Evolutionary conservation across 2,113 vertebrate species (phyloP).

Genomic region (Chlamydotis undulata): DNA sequence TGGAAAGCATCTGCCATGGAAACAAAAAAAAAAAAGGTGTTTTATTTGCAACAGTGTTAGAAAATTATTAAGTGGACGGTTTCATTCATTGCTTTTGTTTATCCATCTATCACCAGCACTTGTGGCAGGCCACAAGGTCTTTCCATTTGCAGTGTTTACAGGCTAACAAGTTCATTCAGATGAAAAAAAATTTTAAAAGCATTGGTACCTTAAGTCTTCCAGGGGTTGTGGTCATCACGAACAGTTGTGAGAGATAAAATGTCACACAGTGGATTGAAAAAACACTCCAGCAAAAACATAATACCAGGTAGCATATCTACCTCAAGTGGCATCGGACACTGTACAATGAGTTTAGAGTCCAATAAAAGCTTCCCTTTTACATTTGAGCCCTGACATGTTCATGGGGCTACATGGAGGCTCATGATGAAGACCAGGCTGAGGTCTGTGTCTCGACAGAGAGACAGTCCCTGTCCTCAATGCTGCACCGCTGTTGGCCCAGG

Average conservation of each 20-base stretch:
- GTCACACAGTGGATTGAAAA: neutral
- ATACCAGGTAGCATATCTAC: neutral
- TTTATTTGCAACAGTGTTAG: neutral
- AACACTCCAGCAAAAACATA: neutral
- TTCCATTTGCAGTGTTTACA: neutral
- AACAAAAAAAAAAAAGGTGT: neutral
- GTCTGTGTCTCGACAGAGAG: neutral
- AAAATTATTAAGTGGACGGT: neutral
- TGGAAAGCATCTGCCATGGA: neutral
- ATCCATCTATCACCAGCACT: neutral
- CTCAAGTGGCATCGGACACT: neutral
- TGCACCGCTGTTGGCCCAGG: neutral
- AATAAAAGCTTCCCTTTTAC: neutral
- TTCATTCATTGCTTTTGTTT: neutral
- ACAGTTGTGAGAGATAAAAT: neutral
- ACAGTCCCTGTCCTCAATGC: neutral
- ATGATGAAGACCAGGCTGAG: neutral
- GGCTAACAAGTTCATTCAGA: neutral
- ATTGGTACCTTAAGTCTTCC: neutral
- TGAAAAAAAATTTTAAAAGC: neutral
- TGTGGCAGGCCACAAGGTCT: fast-evolving
- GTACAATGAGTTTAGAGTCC: neutral
- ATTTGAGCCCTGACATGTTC: neutral
- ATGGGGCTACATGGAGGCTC: neutral
- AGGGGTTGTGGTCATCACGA: neutral